Base-by-base conservation (phyloP, 1,140 invertebrate species). In the Zaprionus tsacasi region DNA sequence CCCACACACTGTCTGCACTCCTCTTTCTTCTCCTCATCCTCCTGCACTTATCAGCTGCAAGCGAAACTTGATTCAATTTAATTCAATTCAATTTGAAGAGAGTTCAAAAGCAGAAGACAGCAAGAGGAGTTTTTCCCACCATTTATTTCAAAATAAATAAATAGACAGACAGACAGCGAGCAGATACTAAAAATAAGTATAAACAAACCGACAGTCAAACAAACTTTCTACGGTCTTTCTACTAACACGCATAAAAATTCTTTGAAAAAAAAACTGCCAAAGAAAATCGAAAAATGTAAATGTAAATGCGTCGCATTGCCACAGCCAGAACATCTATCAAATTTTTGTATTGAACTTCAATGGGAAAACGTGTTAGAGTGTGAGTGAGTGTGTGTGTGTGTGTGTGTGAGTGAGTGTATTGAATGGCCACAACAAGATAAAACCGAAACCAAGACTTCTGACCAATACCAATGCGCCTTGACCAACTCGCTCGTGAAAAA, bases 111-210 rank as follows among this genome's bases (percentile, higher is more conserved):
- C 13, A 15, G 57, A 58, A 58, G n/a, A 40, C 45, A 30, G 69
- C 36, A 61, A 36, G 30, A 57, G 66, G 66, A 80, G 73, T 64
- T 48, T 60, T 60, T 21, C 56, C 65, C 65, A 77, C 59, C 69
- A 85, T 80, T 85, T 80, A 85, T 85, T 80, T 82, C 45, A 83
- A 83, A 85, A 83, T 85, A 81, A 81, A 81, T 82, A 83, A 83
- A 85, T 71, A 74, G 69, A 85, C 63, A 50, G 57, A 73, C 64
- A 27, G 50, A 30, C 63, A 55, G 59, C 40, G 17, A 25, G 6
- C 15, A 55, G 11, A 55, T 10, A 40, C 11, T 21, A 12, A 50
- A 50, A 30, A 21, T 25, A 13, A 45, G 27, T 11, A 30, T 12
- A 17, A 50, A 45, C 40, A 45, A 15, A 15, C 21, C 6, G 58